Conservation (phyloP, 2,113 vertebrate species). For the Elephantulus edwardii region DNA sequence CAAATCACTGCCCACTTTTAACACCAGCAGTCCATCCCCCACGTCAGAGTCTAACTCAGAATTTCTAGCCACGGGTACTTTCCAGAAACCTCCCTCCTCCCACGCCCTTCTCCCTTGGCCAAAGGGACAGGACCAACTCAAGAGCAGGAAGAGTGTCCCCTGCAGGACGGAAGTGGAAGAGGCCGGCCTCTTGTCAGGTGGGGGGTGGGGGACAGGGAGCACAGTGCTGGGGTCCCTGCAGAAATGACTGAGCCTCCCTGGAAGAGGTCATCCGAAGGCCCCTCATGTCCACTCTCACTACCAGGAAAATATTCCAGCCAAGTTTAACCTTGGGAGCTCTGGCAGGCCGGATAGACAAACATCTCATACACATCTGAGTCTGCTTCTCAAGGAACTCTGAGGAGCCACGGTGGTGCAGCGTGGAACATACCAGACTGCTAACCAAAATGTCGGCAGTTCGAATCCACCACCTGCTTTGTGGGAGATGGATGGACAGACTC, state of each 20-base stretch:
- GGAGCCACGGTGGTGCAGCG: too few relatives aligned
- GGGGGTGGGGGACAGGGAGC: fast-evolving
- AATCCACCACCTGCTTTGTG: too few relatives aligned
- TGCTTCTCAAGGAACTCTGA: background rate
- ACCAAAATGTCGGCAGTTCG: too few relatives aligned
- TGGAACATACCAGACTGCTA: too few relatives aligned
- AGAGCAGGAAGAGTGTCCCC: background rate
- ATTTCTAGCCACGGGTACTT: background rate
- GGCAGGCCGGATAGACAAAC: background rate
- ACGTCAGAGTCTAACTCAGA: background rate
- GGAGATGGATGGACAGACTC: too few relatives aligned
- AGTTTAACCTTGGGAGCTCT: background rate
- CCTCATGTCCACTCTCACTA: background rate
- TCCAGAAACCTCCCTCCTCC: background rate
- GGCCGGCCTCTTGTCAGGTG: background rate
- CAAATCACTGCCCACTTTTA: background rate
- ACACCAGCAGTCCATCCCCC: background rate
- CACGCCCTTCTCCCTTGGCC: background rate
- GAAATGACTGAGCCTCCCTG: background rate
- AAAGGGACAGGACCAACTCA: background rate
- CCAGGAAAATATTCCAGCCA: background rate
- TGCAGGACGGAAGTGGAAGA: background rate
- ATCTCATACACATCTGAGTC: background rate
- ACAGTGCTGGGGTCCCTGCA: background rate
- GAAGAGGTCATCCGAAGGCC: background rate